Base-by-base conservation (phyloP, 2,888 invertebrate species). In the Adineta ricciae region DNA sequence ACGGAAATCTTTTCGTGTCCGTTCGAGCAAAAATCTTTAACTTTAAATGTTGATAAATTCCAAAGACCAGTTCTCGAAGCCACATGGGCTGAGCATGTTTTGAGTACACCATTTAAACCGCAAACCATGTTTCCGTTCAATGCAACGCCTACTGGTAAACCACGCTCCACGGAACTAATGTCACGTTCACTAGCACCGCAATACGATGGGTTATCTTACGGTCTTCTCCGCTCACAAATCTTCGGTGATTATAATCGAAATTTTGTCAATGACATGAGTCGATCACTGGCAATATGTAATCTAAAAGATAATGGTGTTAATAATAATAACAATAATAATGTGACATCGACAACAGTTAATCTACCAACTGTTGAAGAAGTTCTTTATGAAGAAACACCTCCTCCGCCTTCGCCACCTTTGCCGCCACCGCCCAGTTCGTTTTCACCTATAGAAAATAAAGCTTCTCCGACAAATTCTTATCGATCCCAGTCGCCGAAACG, bases 1-100 rank as follows among this genome's bases (percentile, higher is more conserved):
- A 92, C 94, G 1, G 96, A 96, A 88, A 96, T 95, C 19, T 97
- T 97, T 90, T 94, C 94, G 1, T 89, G 95, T 94, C 96, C 97
- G 2, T 97, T 97, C 91, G 96, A 96, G 89, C 96, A 97, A 91
- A 93, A 95, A 88, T 87, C 94, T 87, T 89, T 93, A 49, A 91
- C 91, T 86, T 94, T 96, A 9, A 95, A 95, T 89, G 94, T 96
- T 19, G 96, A 96, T 89, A 93, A 94, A 86, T 91, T 97, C 87
- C 94, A 95, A 89, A 93, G 96, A 88, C 97, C 97, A 0, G 94
- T 94, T 5, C 91, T 97, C 87, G 96, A 97, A 90, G 96, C 97
- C 0, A 95, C 96, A 4, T 97, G 97, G 97, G 96, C 96, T 16
- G 97, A 97, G 89, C 96, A 96, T 90, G 96, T 97, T 93, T 92